These are phyloP conservation scores for Rhinella marina DNA, from an alignment of 2,797 vertebrate genomes.

Conservation along the genomic window DNA sequence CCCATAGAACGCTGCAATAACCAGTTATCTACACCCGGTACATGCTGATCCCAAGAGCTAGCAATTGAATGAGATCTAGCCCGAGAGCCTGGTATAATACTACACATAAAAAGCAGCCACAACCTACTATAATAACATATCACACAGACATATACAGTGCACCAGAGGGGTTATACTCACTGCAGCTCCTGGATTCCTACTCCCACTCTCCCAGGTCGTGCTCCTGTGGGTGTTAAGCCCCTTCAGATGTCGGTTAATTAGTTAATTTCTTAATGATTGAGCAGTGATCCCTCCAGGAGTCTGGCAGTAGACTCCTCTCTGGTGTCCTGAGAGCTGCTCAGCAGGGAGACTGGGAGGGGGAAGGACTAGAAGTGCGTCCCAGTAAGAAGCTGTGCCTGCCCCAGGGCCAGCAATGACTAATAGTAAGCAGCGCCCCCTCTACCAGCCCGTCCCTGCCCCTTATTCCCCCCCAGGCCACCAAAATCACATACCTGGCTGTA, in stretches of 20 bases:
- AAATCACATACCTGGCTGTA: not conserved
- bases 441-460: not conserved
- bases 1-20: too few species aligned
- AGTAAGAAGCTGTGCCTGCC: slow-evolving; percentile 10
- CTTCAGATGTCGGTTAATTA: slow-evolving; percentile 23
- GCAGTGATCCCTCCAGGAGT: slow-evolving; percentile 13
- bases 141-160: not conserved
- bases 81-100: not conserved
- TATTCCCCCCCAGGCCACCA: slow-evolving; percentile 4
- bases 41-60: not conserved
- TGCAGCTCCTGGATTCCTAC: slow-evolving; percentile 1
- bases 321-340: slow-evolving; percentile 1
- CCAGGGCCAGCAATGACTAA: slow-evolving; percentile 35
- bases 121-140: not conserved
- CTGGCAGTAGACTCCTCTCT: not conserved
- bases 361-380: slow-evolving; percentile 10
- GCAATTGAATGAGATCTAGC: not conserved
- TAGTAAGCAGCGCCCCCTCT: not conserved
- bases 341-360: slow-evolving; percentile 27
- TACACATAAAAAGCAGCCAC: not conserved
- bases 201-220: not conserved
- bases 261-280: slow-evolving; percentile 10
- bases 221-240: not conserved
- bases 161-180: slow-evolving; percentile 16
- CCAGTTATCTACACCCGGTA: not conserved